A percentile compares a stretch with the other conserved stretches of the same genome.
phyloP scores from a whole-genome alignment of 2,888 invertebrate species.

The Lasioglossum malachurum region DNA sequence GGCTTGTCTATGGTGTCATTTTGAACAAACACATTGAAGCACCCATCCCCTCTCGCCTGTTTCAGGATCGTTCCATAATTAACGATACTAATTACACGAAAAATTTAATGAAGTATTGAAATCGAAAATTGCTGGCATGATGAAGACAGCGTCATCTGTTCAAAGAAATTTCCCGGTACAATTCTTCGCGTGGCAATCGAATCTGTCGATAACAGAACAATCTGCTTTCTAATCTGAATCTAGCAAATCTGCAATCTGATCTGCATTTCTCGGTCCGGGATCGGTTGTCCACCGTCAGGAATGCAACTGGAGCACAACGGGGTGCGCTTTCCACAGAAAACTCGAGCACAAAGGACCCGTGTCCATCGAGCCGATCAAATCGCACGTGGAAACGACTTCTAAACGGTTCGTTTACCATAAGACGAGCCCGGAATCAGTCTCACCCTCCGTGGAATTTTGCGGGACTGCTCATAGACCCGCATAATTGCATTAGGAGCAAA shows the following conservation, averaged over 20 bases:
- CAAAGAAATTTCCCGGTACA: neutral
- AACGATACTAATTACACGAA: neutral
- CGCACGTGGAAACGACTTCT: conserved; percentile 43
- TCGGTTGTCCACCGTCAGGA: too few species aligned
- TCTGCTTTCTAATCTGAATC: neutral
- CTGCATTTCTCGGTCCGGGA: neutral
- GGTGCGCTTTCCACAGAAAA: conserved; percentile 3
- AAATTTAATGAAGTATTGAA: neutral
- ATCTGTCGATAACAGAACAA: conserved; percentile 11
- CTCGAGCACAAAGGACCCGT: conserved; percentile 34
- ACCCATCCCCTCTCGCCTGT: neutral
- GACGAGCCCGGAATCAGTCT: conserved; percentile 20
- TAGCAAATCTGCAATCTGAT: neutral
- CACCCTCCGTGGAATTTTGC: conserved; percentile 30
- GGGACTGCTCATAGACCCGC: conserved; percentile 55
- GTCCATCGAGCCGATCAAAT: conserved; percentile 14
- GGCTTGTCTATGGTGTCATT: neutral
- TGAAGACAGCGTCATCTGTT: neutral
- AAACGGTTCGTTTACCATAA: conserved; percentile 69
- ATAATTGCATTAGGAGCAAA: conserved; percentile 69
- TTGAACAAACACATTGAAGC: neutral
- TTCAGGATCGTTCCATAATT: neutral
- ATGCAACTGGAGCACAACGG: conserved; percentile 15
- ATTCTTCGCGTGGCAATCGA: neutral
- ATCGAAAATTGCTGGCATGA: neutral